These are phyloP conservation scores for Nasua narica DNA, from an alignment of 2,797 vertebrate genomes.

Conservation along the genomic window DNA sequence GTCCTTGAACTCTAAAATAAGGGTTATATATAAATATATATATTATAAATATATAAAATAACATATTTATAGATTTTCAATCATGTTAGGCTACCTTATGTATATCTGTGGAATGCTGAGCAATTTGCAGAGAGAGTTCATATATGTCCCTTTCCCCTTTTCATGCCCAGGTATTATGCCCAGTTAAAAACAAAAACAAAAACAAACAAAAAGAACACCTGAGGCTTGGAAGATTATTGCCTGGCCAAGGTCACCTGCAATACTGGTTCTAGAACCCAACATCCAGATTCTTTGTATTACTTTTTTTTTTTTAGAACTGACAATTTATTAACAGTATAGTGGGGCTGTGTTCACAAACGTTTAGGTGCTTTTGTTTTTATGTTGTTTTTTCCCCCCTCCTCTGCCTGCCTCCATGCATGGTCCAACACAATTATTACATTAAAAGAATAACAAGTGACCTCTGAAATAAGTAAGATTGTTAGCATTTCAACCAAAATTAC, in stretches of 20 bases:
- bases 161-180: background rate
- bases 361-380: background rate
- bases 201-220: background rate
- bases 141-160: background rate
- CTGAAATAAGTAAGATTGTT: background rate
- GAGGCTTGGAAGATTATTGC: background rate
- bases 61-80: background rate
- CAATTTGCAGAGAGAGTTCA: background rate
- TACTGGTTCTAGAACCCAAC: background rate
- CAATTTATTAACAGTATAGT: background rate
- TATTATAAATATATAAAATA: background rate
- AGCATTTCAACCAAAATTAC: slow-evolving; percentile 12
- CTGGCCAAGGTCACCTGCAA: background rate
- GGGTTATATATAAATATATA: background rate
- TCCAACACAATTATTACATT: background rate
- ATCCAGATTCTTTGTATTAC: background rate
- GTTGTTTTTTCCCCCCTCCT: background rate
- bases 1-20: background rate
- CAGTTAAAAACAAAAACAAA: background rate
- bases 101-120: background rate
- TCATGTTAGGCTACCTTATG: background rate
- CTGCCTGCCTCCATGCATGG: background rate
- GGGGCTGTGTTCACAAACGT: background rate
- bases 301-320: background rate
- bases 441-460: background rate